These are phyloP conservation scores for Montipora capricornis DNA, from an alignment of 64 coral and sea anemone species.

Conservation along the genomic window DNA sequence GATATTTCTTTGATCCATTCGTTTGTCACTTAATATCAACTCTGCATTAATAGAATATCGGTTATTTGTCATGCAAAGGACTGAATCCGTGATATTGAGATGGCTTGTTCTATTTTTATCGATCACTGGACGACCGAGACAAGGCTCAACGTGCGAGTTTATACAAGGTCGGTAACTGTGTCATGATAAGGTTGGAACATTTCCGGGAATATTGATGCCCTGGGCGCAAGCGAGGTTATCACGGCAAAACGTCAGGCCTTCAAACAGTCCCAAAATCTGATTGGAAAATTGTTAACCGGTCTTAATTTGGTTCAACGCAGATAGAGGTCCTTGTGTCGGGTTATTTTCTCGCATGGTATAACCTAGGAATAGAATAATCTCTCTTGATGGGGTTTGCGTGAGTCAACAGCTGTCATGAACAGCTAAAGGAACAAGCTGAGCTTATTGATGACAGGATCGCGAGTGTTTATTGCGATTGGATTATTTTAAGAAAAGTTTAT, in stretches of 20 bases:
- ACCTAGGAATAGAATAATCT: background rate
- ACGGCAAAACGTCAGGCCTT: background rate
- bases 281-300: background rate
- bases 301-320: background rate
- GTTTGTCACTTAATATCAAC: background rate
- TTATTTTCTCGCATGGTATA: background rate
- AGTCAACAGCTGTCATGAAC: background rate
- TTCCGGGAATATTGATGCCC: background rate
- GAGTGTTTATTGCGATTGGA: background rate
- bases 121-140: background rate
- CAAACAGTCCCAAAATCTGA: background rate
- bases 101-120: background rate
- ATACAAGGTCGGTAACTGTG: background rate
- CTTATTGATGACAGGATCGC: conserved; percentile 27
- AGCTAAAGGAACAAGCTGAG: background rate
- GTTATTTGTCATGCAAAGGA: background rate
- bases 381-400: background rate
- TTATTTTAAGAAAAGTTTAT: background rate
- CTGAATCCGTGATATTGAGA: background rate
- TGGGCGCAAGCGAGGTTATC: background rate
- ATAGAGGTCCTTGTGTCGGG: background rate
- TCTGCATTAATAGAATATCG: background rate
- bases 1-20: background rate
- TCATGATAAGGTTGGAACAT: conserved; percentile 4
- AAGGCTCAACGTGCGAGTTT: no score